Conservation (phyloP, 2,888 invertebrate genomes). For the Hydriomena furcata region DNA sequence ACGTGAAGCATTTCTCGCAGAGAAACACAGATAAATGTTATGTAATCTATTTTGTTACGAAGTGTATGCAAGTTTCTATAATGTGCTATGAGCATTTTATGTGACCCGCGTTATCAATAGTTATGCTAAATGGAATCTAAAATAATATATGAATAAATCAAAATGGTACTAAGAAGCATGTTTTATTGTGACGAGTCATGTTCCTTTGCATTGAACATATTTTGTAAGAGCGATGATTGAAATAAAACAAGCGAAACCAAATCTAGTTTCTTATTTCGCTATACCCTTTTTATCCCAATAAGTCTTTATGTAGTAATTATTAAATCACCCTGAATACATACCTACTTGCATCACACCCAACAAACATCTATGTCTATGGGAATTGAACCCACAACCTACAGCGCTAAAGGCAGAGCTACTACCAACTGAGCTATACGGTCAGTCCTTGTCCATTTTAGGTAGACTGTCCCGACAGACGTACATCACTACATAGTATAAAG, state of each 20-base stretch:
- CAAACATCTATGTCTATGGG: no score
- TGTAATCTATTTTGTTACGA: constrained; percentile 83
- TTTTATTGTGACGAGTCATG: constrained; percentile 83
- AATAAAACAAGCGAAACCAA: constrained; percentile 84
- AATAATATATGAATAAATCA: constrained; percentile 81
- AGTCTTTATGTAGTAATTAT: no score
- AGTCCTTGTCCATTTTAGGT: no score
- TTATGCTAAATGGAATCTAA: constrained; percentile 83
- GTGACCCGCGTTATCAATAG: constrained; percentile 83
- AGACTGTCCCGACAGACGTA: no score
- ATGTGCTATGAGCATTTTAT: constrained; percentile 83
- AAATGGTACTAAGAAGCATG: constrained; percentile 84
- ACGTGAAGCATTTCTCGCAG: constrained; percentile 78
- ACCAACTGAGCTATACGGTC: no score
- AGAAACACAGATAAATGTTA: constrained; percentile 77
- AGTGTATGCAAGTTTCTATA: constrained; percentile 84
- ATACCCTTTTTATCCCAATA: constrained; percentile 18
- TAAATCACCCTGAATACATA: no score
- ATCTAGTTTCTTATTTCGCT: constrained; percentile 65
- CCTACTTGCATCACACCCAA: no score
- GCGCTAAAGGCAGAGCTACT: no score
- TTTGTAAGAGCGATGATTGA: constrained; percentile 84
- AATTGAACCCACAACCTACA: no score
- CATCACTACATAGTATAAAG: no score
- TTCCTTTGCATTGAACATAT: constrained; percentile 85